Percentiles rank a stretch among this genome's conserved stretches.
Conservation (phyloP, 2,888 invertebrate species). For the Perdita meconis region DNA sequence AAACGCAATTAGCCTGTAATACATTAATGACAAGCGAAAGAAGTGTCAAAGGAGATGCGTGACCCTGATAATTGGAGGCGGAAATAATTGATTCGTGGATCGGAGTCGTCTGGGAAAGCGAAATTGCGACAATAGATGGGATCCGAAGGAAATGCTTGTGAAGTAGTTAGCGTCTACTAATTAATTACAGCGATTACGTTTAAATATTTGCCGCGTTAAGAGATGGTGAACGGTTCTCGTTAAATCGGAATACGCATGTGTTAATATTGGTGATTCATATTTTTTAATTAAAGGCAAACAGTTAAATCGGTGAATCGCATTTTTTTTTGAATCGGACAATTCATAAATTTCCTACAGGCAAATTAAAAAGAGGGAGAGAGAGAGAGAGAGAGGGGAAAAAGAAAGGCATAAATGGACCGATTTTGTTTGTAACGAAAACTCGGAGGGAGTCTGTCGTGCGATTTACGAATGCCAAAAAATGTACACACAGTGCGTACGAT, state of each 20-base stretch:
- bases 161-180: neutral
- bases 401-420: neutral
- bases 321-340: neutral
- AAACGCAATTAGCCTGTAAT: neutral
- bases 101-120: too few relatives aligned
- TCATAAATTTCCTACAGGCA: neutral
- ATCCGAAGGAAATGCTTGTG: neutral
- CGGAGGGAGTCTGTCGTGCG: conserved; percentile 3
- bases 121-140: neutral
- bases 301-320: neutral
- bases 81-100: too few relatives aligned
- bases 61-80: neutral
- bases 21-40: neutral
- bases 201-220: too few relatives aligned
- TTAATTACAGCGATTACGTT: neutral
- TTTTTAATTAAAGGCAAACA: neutral
- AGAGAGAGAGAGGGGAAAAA: too few relatives aligned
- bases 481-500: conserved; percentile 23
- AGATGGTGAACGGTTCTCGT: too few relatives aligned
- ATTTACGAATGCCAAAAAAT: conserved; percentile 26
- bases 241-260: too few relatives aligned
- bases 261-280: neutral
- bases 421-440: conserved; percentile 17
- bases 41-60: neutral
- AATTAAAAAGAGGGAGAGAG: neutral